A percentile compares a stretch with the other conserved stretches of the same genome.
phyloP scores from a whole-genome alignment of 2,888 invertebrate species.

The Siphonodentalium dalli region DNA sequence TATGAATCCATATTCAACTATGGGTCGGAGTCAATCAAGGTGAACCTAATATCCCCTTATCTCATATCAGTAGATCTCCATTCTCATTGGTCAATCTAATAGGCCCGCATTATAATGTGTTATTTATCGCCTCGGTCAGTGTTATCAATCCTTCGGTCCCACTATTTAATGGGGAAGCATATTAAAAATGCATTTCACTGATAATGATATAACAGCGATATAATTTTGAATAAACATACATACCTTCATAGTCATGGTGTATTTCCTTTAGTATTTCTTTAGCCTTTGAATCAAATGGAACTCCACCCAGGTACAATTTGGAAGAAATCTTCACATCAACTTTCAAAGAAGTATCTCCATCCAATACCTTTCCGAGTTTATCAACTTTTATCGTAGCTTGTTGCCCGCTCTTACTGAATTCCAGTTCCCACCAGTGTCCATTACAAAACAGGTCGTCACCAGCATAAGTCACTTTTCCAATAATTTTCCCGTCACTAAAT shows the following conservation, averaged over 20 bases:
- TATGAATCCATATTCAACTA: too few relatives aligned
- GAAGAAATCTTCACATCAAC: conserved; percentile 42
- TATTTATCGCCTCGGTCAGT: too few relatives aligned
- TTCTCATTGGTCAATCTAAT: too few relatives aligned
- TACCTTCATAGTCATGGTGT: too few relatives aligned
- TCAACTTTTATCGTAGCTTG: conserved; percentile 38
- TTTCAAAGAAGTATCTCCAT: conserved; percentile 34
- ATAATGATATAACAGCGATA: background rate
- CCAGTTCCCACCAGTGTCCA: conserved; percentile 46
- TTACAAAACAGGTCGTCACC: conserved; percentile 44
- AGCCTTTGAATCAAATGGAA: conserved; percentile 43
- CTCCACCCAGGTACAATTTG: conserved; percentile 54
- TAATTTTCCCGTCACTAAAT: conserved; percentile 38
- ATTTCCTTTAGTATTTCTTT: conserved; percentile 35
- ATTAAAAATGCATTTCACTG: too few relatives aligned
- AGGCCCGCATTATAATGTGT: too few relatives aligned
- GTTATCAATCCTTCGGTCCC: too few relatives aligned
- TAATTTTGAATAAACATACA: background rate
- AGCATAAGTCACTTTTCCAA: conserved; percentile 36
- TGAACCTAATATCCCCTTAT: too few relatives aligned
- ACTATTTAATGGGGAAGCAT: too few relatives aligned
- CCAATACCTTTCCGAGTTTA: conserved; percentile 20
- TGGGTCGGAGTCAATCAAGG: too few relatives aligned
- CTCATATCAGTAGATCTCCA: too few relatives aligned
- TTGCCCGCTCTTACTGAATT: conserved; percentile 38